phyloP scores from a whole-genome alignment of 2,888 invertebrate species.

The Zygaena filipendulae region DNA sequence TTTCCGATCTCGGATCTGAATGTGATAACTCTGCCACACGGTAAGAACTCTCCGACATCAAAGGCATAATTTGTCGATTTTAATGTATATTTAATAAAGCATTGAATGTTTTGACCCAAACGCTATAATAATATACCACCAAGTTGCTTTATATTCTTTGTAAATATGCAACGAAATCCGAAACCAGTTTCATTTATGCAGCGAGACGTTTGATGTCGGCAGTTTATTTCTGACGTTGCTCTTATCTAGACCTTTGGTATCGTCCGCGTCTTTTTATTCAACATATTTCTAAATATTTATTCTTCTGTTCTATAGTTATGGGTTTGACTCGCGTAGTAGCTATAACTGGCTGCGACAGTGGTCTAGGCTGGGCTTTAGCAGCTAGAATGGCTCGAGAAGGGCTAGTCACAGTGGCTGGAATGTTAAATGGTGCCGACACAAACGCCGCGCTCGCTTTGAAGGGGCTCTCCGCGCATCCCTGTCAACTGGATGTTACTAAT shows the following conservation, averaged over 20 bases:
- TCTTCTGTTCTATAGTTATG: conserved; percentile 20
- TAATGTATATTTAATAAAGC: too few species aligned
- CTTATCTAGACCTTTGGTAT: conserved; percentile 18
- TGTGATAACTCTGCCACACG: too few species aligned
- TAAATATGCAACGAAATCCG: conserved; percentile 59
- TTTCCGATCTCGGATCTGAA: background rate
- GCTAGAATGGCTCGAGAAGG: conserved; percentile 71
- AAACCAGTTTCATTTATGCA: conserved; percentile 55
- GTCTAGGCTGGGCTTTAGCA: conserved; percentile 81
- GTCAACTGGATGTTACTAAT: conserved; percentile 75
- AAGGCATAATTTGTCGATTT: too few species aligned
- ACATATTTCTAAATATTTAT: background rate
- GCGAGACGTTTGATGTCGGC: conserved; percentile 25
- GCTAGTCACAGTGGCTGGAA: conserved; percentile 79
- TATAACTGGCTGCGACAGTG: conserved; percentile 89
- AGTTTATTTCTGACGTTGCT: conserved; percentile 26
- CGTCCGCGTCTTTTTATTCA: background rate
- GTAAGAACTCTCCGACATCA: too few species aligned
- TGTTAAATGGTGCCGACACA: conserved; percentile 65
- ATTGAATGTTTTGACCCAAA: too few species aligned
- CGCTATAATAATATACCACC: too few species aligned
- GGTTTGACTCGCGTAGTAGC: conserved; percentile 62
- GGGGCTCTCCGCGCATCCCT: conserved; percentile 49
- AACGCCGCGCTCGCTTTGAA: conserved; percentile 58
- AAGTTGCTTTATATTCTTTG: conserved; percentile 52